These are phyloP conservation scores for Dunckerocampus dactyliophorus DNA, from an alignment of 2,113 vertebrate genomes.

Conservation along the genomic window DNA sequence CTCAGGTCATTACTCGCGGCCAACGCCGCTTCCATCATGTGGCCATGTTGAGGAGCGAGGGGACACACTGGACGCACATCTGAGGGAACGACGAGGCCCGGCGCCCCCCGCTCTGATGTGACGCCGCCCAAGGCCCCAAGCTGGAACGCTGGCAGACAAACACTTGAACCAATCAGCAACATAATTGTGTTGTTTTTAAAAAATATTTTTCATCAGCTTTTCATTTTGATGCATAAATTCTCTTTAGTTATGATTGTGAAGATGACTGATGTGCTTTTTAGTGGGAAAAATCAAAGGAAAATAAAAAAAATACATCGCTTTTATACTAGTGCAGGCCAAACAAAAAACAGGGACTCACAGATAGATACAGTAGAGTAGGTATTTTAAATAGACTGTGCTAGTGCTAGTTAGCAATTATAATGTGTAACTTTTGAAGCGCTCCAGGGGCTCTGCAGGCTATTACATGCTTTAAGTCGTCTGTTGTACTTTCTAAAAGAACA, in stretches of 20 bases:
- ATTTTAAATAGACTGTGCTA: not conserved
- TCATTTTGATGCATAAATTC: constrained; percentile 80
- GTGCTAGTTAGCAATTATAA: constrained; percentile 14
- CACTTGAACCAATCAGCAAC: constrained; percentile 73
- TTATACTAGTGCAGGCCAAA: constrained; percentile 40
- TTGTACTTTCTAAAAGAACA: not conserved
- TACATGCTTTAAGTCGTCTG: constrained; percentile 1
- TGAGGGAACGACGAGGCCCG: constrained; percentile 66
- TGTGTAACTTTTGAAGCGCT: constrained; percentile 18
- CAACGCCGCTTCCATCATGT: constrained; percentile 74
- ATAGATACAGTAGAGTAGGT: constrained; percentile 22
- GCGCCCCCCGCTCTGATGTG: constrained; percentile 39
- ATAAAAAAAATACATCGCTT: constrained; percentile 29
- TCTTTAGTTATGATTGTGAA: constrained; percentile 71
- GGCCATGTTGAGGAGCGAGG: constrained; percentile 57
- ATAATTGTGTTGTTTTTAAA: constrained; percentile 60
- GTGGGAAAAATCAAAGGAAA: constrained; percentile 59
- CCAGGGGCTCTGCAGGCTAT: constrained; percentile 8
- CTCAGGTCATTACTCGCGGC: constrained; percentile 78
- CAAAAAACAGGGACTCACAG: constrained; percentile 47
- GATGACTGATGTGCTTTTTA: constrained; percentile 50
- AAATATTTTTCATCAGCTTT: constrained; percentile 69
- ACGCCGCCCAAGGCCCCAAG: constrained; percentile 57
- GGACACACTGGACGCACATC: constrained; percentile 63
- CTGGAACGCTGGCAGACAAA: constrained; percentile 65